Evolutionary conservation across 2,888 invertebrate genomes (phyloP), one percentile per base, ranked within the genome.

Genomic region (Thalpophila matura): DNA sequence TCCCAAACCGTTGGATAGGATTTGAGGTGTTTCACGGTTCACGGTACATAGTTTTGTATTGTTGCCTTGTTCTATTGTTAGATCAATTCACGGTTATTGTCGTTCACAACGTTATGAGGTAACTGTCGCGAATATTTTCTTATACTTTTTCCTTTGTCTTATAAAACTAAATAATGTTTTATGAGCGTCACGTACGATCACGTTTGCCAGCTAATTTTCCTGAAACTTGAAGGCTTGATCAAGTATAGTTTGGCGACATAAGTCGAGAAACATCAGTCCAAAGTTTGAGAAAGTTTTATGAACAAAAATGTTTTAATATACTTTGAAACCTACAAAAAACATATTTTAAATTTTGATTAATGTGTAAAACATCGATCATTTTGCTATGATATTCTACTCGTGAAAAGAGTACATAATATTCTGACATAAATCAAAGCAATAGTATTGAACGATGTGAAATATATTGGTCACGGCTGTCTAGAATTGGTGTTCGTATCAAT

Each of bases 1-100:
- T 60, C 64, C 59, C 62, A 16, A 62, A 70, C 49, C 49, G 49
- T 59, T 59, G 35, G 27, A 51, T 53, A 26, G 56, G 75, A 54
- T 68, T 61, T 62, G 53, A 62, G 49, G 45, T 68, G 61, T 56
- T 71, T 61, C 69, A 73, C 61, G 51, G 46, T 74, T 67, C 74
- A 71, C 16, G 69, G 69, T 68, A 37, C 53, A 56, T 62, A 54
- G 71, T 68, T 61, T 49, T 6, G 56, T 62, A 68, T 71, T 74
- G 62, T 74, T 68, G 68, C 40, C 53, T 37, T 14, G 49, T 69
- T 42, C 53, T 18, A 69, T 74, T 71, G 75, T 74, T 61, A 5
- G 38, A 49, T 51, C 22, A 24, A 46, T 51, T 40, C 37, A 12
- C 12, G n/a, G 55, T 42, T 46, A 67, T 37, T 57, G 29, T 18